Conservation (phyloP, 1,140 invertebrate species). For the Pteromalus puparum region DNA sequence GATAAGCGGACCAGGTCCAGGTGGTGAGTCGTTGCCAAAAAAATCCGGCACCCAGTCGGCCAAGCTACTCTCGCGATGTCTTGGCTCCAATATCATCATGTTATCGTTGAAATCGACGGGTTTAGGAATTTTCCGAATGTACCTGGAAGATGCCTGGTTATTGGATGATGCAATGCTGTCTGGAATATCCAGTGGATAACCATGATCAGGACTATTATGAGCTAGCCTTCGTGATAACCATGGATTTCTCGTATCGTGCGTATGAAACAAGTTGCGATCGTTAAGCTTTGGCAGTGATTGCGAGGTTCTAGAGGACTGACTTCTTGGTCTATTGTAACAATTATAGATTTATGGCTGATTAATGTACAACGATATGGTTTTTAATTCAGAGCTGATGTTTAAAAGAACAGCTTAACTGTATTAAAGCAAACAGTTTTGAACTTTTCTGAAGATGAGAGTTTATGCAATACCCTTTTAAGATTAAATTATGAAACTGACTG, state of each 20-base stretch:
- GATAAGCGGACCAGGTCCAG: slow-evolving; percentile 53
- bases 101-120: neutral
- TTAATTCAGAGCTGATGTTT: too few relatives aligned
- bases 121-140: neutral
- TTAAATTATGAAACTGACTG: too few relatives aligned
- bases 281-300: neutral
- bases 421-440: too few relatives aligned
- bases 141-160: neutral
- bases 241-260: neutral
- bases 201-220: neutral
- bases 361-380: too few relatives aligned
- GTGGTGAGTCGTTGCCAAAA: slow-evolving; percentile 22
- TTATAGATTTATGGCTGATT: too few relatives aligned
- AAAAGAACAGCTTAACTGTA: too few relatives aligned
- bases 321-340: neutral
- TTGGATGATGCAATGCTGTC: neutral
- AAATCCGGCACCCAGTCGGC: slow-evolving; percentile 51
- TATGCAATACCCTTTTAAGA: too few relatives aligned
- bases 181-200: neutral
- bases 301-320: neutral
- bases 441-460: too few relatives aligned
- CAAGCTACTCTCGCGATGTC: neutral
- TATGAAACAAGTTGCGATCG: neutral
- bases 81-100: slow-evolving; percentile 25
- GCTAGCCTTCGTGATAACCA: neutral